A percentile compares a stretch with the other conserved stretches of the same genome.
phyloP scores from a whole-genome alignment of 2,888 invertebrate genomes.

The Calephelis perditalis region DNA sequence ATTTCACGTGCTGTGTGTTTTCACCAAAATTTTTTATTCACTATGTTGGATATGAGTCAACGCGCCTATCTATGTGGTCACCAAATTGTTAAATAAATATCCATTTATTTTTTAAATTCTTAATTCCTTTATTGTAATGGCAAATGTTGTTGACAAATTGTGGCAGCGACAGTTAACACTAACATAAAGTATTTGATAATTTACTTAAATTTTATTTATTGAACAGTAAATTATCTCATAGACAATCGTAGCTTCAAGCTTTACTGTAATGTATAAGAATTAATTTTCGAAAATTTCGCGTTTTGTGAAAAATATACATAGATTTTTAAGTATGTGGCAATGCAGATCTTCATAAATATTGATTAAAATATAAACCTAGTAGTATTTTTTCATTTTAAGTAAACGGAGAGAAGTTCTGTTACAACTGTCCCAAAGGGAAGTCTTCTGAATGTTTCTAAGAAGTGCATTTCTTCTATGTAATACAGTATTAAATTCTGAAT shows the following conservation, averaged over 20 bases:
- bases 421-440: constrained; percentile 79
- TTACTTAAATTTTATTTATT: constrained; percentile 75
- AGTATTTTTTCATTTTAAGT: constrained; percentile 64
- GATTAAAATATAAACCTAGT: constrained; percentile 47
- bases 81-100: constrained; percentile 58
- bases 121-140: constrained; percentile 67
- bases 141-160: constrained; percentile 75
- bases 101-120: constrained; percentile 62
- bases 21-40: constrained; percentile 64
- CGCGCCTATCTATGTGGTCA: constrained; percentile 75
- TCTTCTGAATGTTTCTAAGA: constrained; percentile 93
- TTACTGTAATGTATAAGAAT: constrained; percentile 54
- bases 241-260: constrained; percentile 65
- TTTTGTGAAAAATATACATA: constrained; percentile 76
- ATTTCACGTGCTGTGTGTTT: constrained; percentile 66
- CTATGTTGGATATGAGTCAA: constrained; percentile 78
- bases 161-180: constrained; percentile 62
- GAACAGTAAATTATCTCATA: constrained; percentile 57
- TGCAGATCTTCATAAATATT: constrained; percentile 75
- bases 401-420: constrained; percentile 60
- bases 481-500: constrained; percentile 90
- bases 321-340: constrained; percentile 78
- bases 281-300: constrained; percentile 62
- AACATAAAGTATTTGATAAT: constrained; percentile 67
- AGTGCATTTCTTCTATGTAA: constrained; percentile 95